A percentile compares a stretch with the other conserved stretches of the same genome.
Conservation (phyloP, 2,113 vertebrate genomes). For the Paraplagusia blochii region DNA sequence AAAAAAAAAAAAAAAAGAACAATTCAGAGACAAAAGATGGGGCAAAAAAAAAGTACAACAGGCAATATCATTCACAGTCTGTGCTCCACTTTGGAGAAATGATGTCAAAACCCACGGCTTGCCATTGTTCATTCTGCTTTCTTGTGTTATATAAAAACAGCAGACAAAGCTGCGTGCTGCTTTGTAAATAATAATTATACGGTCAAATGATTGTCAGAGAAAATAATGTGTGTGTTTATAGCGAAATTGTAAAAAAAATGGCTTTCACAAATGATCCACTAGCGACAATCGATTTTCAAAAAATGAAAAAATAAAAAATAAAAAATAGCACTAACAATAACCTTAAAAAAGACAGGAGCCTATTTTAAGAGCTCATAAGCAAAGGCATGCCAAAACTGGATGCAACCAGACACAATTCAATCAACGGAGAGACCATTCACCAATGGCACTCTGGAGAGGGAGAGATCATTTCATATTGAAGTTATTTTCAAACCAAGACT, state of each 20-base stretch:
- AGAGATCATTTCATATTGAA: constrained; percentile 59
- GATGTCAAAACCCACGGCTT: not conserved
- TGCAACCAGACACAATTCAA: constrained; percentile 50
- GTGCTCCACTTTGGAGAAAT: constrained; percentile 1
- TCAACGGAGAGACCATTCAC: constrained; percentile 40
- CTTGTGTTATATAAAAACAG: not conserved
- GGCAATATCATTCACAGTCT: not conserved
- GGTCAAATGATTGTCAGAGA: not conserved
- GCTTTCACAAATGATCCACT: constrained; percentile 32
- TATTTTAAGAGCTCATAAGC: constrained; percentile 29
- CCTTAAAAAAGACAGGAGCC: constrained; percentile 48
- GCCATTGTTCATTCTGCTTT: not conserved
- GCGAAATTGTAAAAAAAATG: constrained; percentile 16
- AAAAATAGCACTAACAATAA: constrained; percentile 48
- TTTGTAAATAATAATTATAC: constrained; percentile 1
- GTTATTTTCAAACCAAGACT: constrained; percentile 51
- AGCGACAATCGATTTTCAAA: no score
- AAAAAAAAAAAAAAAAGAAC: constrained; percentile 9
- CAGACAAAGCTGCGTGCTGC: not conserved
- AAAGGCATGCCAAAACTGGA: constrained; percentile 32
- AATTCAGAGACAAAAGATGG: constrained; percentile 1
- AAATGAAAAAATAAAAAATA: constrained; percentile 43
- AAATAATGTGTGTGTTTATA: not conserved
- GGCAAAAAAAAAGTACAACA: not conserved
- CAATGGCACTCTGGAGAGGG: constrained; percentile 37